Conservation (phyloP, 2,113 vertebrate species). For the Erythrocercus mccallii region DNA sequence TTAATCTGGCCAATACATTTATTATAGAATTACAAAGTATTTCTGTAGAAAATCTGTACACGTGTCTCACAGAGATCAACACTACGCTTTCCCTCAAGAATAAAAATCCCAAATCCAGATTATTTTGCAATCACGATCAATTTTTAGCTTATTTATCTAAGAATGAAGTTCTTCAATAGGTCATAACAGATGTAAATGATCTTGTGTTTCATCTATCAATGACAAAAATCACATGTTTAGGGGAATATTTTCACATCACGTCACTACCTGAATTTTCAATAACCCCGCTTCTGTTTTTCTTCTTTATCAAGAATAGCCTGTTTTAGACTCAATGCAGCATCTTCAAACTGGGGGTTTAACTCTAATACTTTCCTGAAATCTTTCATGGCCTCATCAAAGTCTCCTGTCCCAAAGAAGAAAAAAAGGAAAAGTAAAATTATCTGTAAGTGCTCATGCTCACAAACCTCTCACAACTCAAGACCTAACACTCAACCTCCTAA, state of each 20-base stretch:
- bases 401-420: constrained; percentile 71
- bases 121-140: neutral
- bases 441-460: neutral
- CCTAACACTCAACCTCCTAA: neutral
- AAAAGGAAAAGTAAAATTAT: neutral
- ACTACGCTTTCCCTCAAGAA: neutral
- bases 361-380: constrained; percentile 88
- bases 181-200: neutral
- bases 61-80: neutral
- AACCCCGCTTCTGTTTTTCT: constrained; percentile 79
- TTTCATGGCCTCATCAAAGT: constrained; percentile 85
- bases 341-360: constrained; percentile 88
- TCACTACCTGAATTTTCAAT: constrained; percentile 37
- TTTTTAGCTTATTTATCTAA: neutral
- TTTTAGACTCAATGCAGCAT: constrained; percentile 85
- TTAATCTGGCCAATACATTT: neutral
- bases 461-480: neutral
- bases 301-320: constrained; percentile 87
- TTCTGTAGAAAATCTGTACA: neutral
- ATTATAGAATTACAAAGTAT: neutral
- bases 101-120: neutral
- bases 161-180: neutral
- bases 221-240: neutral
- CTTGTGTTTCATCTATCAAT: neutral
- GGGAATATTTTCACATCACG: neutral